phyloP scores from a whole-genome alignment of 2,113 vertebrate species.

The Gymnorhina tibicen region DNA sequence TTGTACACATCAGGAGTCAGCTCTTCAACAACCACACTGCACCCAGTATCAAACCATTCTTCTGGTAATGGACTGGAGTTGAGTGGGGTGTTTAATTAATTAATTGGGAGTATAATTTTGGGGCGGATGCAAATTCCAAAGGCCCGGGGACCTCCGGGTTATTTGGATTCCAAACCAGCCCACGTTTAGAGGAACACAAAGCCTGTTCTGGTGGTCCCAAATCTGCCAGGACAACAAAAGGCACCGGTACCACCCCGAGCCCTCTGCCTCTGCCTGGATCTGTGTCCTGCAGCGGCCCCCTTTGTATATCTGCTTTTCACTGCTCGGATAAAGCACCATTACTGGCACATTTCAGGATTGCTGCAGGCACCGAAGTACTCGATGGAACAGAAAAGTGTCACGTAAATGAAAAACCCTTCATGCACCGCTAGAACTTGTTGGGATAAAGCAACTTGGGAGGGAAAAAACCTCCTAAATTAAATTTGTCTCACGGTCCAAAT shows the following conservation, averaged over 20 bases:
- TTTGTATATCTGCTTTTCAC: background rate
- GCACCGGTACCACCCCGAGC: rapidly evolving
- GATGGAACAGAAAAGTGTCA: background rate
- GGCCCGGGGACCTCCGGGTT: background rate
- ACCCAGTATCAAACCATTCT: background rate
- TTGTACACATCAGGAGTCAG: background rate
- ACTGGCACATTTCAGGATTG: background rate
- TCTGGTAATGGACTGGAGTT: background rate
- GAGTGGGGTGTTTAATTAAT: background rate
- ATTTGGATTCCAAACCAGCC: background rate
- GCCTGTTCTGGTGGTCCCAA: background rate
- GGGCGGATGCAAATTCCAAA: background rate
- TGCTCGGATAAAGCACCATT: background rate
- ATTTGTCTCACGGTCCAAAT: background rate
- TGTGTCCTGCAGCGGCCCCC: background rate
- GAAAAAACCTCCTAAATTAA: background rate
- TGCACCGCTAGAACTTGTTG: background rate
- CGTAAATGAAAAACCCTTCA: background rate
- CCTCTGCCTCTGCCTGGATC: background rate
- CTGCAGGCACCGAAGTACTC: background rate
- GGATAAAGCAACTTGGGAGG: background rate
- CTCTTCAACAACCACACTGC: background rate
- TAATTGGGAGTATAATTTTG: background rate
- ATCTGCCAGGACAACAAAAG: background rate
- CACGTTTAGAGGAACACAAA: rapidly evolving